A percentile compares a stretch with the other conserved stretches of the same genome.
Conservation (phyloP, 2,113 vertebrate genomes). For the Astur gentilis region DNA sequence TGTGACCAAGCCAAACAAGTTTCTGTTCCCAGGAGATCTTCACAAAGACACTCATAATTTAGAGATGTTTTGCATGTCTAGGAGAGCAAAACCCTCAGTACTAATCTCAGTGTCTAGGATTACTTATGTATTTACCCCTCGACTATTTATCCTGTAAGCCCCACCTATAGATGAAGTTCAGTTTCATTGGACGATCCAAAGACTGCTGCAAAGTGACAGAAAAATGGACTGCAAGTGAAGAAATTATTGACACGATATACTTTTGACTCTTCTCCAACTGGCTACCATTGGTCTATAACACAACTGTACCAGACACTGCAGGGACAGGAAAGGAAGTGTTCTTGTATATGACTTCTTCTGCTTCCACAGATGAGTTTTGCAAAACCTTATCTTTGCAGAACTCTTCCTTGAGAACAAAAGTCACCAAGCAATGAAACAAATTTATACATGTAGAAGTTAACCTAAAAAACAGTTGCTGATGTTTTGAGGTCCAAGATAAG, state of each 20-base stretch:
- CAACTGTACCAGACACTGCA: not conserved
- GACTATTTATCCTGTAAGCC: not conserved
- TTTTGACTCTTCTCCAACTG: not conserved
- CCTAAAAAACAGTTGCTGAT: not conserved
- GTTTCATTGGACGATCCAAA: not conserved
- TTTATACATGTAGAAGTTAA: not conserved
- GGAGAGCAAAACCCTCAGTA: not conserved
- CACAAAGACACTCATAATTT: not conserved
- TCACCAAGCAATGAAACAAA: not conserved
- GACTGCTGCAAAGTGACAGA: not conserved
- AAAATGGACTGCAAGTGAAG: not conserved
- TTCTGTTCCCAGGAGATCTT: constrained; percentile 25
- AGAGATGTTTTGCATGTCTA: constrained; percentile 20
- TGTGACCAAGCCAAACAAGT: not conserved
- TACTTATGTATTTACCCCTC: not conserved
- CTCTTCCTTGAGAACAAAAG: not conserved
- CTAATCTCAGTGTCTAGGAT: not conserved
- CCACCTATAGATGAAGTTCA: not conserved
- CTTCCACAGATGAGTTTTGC: not conserved
- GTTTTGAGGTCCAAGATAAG: not conserved
- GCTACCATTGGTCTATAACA: fast-evolving
- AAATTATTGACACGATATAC: not conserved
- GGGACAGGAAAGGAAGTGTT: not conserved
- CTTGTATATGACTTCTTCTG: not conserved
- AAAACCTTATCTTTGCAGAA: not conserved